Evolutionary conservation across 2,888 invertebrate genomes (phyloP).

Genomic region (Boloria euphrosyne): DNA sequence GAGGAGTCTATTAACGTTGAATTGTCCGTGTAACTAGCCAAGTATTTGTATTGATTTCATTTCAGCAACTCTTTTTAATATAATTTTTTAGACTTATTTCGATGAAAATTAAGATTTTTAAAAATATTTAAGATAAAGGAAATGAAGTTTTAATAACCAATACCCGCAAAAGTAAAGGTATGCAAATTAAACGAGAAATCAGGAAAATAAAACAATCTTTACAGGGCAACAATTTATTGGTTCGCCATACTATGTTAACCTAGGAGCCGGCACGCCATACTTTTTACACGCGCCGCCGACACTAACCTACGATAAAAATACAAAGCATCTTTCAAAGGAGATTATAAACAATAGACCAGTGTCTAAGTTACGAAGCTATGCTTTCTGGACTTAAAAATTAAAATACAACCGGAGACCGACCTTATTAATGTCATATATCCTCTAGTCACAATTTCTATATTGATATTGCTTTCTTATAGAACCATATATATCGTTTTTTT

Average conservation of each 20-base stretch:
- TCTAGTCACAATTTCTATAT: constrained; percentile 23
- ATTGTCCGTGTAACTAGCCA: too few species aligned
- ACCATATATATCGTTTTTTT: constrained; percentile 28
- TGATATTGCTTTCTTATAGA: constrained; percentile 20
- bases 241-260: constrained; percentile 47
- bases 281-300: constrained; percentile 34
- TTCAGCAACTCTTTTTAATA: too few species aligned
- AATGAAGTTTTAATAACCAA: too few species aligned
- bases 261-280: constrained; percentile 37
- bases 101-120: too few species aligned
- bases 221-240: constrained; percentile 51
- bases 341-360: constrained; percentile 48
- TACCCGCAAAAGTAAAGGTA: too few species aligned
- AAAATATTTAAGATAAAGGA: too few species aligned
- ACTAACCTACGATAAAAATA: constrained; percentile 44
- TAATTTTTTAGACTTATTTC: too few species aligned
- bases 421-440: constrained; percentile 4
- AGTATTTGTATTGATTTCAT: too few species aligned
- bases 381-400: constrained; percentile 36
- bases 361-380: constrained; percentile 39
- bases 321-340: constrained; percentile 45
- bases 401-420: constrained; percentile 22
- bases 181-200: too few species aligned
- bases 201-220: constrained; percentile 42
- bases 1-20: too few species aligned